Conservation (phyloP, 2,797 vertebrate genomes). For the Miichthys miiuy region DNA sequence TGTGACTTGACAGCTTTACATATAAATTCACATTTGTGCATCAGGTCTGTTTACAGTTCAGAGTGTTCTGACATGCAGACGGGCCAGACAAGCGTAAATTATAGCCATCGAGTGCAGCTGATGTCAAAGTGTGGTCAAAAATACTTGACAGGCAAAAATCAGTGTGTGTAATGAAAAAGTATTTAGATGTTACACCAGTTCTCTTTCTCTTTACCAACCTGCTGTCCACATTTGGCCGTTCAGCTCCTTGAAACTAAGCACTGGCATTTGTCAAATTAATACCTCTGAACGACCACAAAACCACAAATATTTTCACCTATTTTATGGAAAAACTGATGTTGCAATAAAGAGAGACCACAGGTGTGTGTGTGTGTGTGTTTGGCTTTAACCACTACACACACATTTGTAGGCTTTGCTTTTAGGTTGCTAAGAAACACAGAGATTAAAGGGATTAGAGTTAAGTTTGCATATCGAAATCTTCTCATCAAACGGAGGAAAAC, state of each 20-base stretch:
- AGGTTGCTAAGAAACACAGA: slow-evolving; percentile 69
- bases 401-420: slow-evolving; percentile 47
- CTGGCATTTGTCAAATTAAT: slow-evolving; percentile 28
- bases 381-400: slow-evolving; percentile 28
- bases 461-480: slow-evolving; percentile 56
- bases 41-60: slow-evolving; percentile 49
- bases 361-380: slow-evolving; percentile 27
- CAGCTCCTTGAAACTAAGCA: background rate
- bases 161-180: background rate
- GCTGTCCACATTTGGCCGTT: background rate
- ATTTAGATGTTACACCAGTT: slow-evolving; percentile 6
- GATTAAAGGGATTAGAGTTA: slow-evolving; percentile 60
- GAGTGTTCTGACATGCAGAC: slow-evolving; percentile 23
- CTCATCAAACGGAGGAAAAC: slow-evolving; percentile 25
- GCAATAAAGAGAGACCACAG: slow-evolving; percentile 3
- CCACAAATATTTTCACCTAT: background rate
- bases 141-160: slow-evolving; percentile 25
- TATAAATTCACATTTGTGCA: slow-evolving; percentile 15
- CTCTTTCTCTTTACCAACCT: slow-evolving; percentile 10
- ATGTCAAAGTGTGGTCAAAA: slow-evolving; percentile 20
- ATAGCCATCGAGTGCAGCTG: slow-evolving; percentile 1
- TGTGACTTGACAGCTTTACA: slow-evolving; percentile 39
- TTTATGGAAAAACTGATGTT: background rate
- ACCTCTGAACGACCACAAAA: background rate
- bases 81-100: background rate